phyloP scores from a whole-genome alignment of 1,140 invertebrate genomes.

The Tyrophagus putrescentiae region DNA sequence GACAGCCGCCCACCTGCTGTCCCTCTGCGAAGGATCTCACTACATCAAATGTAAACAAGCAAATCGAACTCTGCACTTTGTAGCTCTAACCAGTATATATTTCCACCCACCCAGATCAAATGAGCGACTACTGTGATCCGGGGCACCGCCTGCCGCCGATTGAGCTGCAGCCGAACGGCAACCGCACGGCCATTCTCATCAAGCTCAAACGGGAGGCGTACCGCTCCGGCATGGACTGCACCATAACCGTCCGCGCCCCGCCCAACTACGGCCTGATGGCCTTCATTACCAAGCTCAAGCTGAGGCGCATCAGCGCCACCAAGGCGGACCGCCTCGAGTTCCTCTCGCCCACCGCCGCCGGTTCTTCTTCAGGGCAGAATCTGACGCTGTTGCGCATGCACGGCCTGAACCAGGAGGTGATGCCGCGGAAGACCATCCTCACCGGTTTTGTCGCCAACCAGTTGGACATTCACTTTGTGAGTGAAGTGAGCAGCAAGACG shows the following conservation, averaged over 20 bases:
- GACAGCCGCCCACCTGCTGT: too few relatives aligned
- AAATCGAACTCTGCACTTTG: background rate
- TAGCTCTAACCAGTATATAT: background rate
- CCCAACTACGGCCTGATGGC: constrained; percentile 15
- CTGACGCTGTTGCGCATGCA: background rate
- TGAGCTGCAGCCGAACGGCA: background rate
- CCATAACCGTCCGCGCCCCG: background rate
- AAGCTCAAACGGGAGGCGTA: constrained; percentile 17
- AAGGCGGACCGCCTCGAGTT: background rate
- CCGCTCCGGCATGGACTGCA: constrained; percentile 9
- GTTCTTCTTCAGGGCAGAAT: too few relatives aligned
- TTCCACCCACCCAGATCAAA: too few relatives aligned
- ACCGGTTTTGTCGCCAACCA: background rate
- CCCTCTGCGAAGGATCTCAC: background rate
- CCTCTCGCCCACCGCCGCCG: too few relatives aligned
- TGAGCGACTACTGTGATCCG: constrained; percentile 18
- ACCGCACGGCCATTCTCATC: background rate
- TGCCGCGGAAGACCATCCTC: constrained; percentile 3
- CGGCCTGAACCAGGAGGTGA: constrained; percentile 12
- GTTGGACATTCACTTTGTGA: constrained; percentile 1
- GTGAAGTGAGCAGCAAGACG: background rate
- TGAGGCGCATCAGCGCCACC: background rate
- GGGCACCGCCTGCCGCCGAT: background rate
- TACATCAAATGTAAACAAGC: constrained; percentile 10
- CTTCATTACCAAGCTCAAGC: constrained; percentile 6